Evolutionary conservation across 2,888 invertebrate genomes (phyloP).

Genomic region (Poecilus cupreus): DNA sequence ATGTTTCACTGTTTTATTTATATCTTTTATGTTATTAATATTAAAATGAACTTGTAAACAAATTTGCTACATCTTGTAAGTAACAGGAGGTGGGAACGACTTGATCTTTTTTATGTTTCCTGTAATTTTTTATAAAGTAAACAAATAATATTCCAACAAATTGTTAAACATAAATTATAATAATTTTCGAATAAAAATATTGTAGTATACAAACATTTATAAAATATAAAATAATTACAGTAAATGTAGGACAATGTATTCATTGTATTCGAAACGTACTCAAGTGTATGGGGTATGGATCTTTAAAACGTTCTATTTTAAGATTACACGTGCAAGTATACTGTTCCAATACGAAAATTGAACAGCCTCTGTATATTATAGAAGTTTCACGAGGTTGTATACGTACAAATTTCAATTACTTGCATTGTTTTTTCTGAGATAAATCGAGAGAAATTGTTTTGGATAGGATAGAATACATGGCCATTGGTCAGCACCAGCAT

Average conservation of each 20-base stretch:
- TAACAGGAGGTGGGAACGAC: neutral
- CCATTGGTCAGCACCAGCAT: no score
- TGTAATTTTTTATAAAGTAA: slow-evolving; percentile 7
- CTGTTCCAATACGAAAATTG: neutral
- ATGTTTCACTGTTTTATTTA: neutral
- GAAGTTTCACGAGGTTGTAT: no score
- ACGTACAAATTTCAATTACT: no score
- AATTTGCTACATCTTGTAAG: neutral
- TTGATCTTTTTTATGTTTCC: neutral
- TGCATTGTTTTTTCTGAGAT: no score
- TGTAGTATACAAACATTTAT: neutral
- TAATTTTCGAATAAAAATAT: no score
- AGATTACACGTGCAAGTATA: slow-evolving; percentile 1
- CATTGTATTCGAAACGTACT: slow-evolving; percentile 1
- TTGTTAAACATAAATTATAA: neutral
- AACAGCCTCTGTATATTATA: no score
- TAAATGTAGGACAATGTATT: neutral
- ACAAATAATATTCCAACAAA: slow-evolving; percentile 1
- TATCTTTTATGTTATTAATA: slow-evolving; percentile 17
- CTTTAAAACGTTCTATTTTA: slow-evolving; percentile 10
- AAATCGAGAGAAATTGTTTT: no score
- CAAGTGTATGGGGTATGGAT: neutral
- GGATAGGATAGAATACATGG: no score
- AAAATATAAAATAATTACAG: neutral
- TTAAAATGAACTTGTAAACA: slow-evolving; percentile 4